Conservation (phyloP, 2,797 vertebrate genomes). For the Tenualosa thibaudeaui region DNA sequence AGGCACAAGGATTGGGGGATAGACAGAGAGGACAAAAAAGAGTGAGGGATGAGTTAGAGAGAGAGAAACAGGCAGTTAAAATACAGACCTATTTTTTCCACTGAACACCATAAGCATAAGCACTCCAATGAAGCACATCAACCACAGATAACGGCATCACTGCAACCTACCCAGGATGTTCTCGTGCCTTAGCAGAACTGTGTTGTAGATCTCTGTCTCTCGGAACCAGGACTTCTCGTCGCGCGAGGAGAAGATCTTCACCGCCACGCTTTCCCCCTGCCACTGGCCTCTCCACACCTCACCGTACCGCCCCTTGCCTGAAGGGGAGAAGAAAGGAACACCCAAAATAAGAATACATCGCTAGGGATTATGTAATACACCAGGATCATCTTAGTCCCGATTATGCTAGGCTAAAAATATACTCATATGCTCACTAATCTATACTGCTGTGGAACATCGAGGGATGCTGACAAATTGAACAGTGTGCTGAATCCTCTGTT, state of each 20-base stretch:
- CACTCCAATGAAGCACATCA: background rate
- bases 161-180: conserved; percentile 89
- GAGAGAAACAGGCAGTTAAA: background rate
- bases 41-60: background rate
- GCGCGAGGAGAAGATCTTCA: conserved; percentile 98
- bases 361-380: background rate
- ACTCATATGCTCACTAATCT: background rate
- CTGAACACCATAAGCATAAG: background rate
- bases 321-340: conserved; percentile 20
- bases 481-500: background rate
- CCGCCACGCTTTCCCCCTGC: conserved; percentile 96
- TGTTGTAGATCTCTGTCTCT: conserved; percentile 98
- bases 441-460: background rate
- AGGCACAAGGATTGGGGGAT: background rate
- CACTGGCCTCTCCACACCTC: conserved; percentile 98
- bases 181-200: conserved; percentile 93
- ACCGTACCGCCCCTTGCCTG: conserved; percentile 95
- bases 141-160: background rate
- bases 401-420: conserved; percentile 4
- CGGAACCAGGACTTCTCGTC: conserved; percentile 99
- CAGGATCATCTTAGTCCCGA: background rate
- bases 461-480: background rate
- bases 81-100: background rate
- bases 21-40: background rate
- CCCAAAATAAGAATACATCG: background rate